Base-by-base conservation (phyloP, 1,140 invertebrate genomes). In the Ips typographus region DNA sequence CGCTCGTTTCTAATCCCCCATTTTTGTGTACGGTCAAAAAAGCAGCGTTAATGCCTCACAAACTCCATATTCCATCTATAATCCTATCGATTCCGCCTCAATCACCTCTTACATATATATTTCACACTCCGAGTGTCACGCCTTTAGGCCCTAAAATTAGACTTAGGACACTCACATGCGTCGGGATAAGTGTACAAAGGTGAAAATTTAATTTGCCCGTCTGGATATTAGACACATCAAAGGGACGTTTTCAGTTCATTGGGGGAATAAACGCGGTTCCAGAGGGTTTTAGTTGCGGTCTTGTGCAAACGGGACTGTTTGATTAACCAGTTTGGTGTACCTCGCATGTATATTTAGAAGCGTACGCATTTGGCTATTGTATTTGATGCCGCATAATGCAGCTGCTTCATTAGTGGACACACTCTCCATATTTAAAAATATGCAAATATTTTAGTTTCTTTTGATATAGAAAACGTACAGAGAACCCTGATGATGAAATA, bases 21-120 rank as follows among this genome's bases (percentile, higher is more conserved):
- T 65, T 55, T 65, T 65, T 41, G 43, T 65, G 41, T 39, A 65
- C 62, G 62, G 62, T 65, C 62, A 65, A 65, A 65, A 65, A 65
- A 65, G 62, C 62, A 65, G 52, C 53, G 36, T 65, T 55, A 55
- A 55, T 65, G 51, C 62, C 43, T 39, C 41, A 8, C 38, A 52
- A n/a, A 36, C n/a, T 63, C 61, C n/a, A 55, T 22, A 49, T 22
- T 44, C n/a, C 3, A 39, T 40, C 44, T 22, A 65, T 65, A 65
- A 65, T 65, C 52, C 40, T 39, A 40, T 65, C 4, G 3, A 2
- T 53, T 65, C n/a, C 51, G 22, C 51, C 43, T 43, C 51, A 38
- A 8, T 39, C 40, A 55, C 3, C 39, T 4, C 39, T 52, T 40
- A 52, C 49, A 40, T 6, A 52, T 52, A 43, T 43, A 65, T 55